phyloP scores from a whole-genome alignment of 1,140 invertebrate species.

The Samia ricini region DNA sequence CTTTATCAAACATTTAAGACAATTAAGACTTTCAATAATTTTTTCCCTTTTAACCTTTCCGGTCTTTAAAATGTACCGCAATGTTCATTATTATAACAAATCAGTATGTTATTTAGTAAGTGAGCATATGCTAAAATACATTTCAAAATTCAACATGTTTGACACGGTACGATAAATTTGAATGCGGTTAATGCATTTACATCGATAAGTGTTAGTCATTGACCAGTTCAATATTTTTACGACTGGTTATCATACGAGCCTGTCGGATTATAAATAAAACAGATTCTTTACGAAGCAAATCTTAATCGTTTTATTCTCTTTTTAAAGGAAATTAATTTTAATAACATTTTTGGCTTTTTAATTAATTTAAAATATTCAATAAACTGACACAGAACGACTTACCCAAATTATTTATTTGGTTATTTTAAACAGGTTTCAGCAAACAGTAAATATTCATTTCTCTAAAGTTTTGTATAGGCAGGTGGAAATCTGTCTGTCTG shows the following conservation, averaged over 20 bases:
- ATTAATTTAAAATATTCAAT: no score
- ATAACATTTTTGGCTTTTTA: no score
- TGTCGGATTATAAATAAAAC: background rate
- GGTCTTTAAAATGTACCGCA: background rate
- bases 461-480: no score
- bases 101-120: background rate
- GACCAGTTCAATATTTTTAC: background rate
- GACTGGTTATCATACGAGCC: background rate
- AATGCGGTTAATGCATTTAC: background rate
- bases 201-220: background rate
- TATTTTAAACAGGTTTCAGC: no score
- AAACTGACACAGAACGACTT: no score
- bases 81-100: background rate
- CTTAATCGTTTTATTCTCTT: background rate
- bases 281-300: background rate
- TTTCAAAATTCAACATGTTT: background rate
- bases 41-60: background rate
- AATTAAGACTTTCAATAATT: no score
- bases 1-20: no score
- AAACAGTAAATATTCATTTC: no score
- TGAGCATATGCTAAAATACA: background rate
- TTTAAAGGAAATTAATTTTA: no score
- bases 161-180: background rate
- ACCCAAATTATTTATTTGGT: no score
- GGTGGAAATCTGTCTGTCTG: no score